phyloP scores from a whole-genome alignment of 2,797 vertebrate genomes.

The Lagodon rhomboides region DNA sequence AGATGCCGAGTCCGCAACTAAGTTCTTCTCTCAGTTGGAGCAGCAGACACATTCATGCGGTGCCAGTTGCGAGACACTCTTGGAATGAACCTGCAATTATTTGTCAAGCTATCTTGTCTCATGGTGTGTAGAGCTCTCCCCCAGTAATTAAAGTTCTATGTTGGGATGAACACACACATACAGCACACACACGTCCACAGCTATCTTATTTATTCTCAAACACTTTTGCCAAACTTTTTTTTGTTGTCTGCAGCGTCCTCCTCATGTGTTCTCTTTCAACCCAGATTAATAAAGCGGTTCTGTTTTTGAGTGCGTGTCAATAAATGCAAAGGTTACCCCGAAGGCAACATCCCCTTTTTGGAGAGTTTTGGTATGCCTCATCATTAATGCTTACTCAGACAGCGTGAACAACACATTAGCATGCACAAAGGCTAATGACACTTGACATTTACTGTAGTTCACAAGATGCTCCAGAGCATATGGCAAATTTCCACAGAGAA shows the following conservation, averaged over 20 bases:
- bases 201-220: slow-evolving; percentile 37
- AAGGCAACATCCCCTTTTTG: slow-evolving; percentile 48
- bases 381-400: slow-evolving; percentile 69
- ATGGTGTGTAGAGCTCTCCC: slow-evolving; percentile 65
- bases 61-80: slow-evolving; percentile 69
- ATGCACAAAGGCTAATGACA: slow-evolving; percentile 74
- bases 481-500: slow-evolving; percentile 78
- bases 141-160: slow-evolving; percentile 83
- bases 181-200: slow-evolving; percentile 27
- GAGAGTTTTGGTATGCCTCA: slow-evolving; percentile 40
- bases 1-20: slow-evolving; percentile 58
- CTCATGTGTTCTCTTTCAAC: slow-evolving; percentile 25
- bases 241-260: background rate
- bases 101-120: slow-evolving; percentile 79
- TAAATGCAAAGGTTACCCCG: slow-evolving; percentile 30
- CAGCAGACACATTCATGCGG: slow-evolving; percentile 59
- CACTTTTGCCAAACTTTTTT: slow-evolving; percentile 45
- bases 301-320: slow-evolving; percentile 31
- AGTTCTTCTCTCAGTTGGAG: slow-evolving; percentile 56
- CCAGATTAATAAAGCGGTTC: slow-evolving; percentile 27
- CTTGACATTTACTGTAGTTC: slow-evolving; percentile 83
- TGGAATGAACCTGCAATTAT: slow-evolving; percentile 81
- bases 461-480: slow-evolving; percentile 79
- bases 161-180: slow-evolving; percentile 67
- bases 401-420: slow-evolving; percentile 73